Conservation (phyloP, 2,113 vertebrate species). For the Tiliqua scincoides region DNA sequence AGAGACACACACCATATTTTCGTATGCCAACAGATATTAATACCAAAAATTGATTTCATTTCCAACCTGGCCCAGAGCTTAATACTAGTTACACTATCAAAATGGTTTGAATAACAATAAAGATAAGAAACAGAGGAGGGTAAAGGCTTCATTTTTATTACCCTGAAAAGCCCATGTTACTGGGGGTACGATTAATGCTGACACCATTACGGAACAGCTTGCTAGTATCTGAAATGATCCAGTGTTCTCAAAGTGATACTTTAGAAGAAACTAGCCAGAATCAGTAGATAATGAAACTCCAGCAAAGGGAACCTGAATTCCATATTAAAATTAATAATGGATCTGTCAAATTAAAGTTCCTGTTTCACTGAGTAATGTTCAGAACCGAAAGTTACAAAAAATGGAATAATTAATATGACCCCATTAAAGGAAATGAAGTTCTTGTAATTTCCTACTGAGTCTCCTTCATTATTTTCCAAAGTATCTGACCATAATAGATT, state of each 20-base stretch:
- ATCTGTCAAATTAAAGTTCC: slow-evolving; percentile 54
- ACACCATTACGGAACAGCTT: slow-evolving; percentile 69
- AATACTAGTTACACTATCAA: slow-evolving; percentile 67
- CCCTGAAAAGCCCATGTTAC: slow-evolving; percentile 65
- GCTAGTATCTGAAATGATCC: slow-evolving; percentile 69
- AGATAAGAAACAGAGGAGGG: slow-evolving; percentile 79
- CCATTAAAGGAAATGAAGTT: slow-evolving; percentile 56
- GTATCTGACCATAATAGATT: slow-evolving; percentile 58
- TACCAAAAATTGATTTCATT: slow-evolving; percentile 84
- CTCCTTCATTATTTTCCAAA: slow-evolving; percentile 60
- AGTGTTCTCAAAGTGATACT: slow-evolving; percentile 70
- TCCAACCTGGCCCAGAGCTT: slow-evolving; percentile 87
- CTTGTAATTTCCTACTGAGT: slow-evolving; percentile 53
- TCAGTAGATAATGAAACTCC: slow-evolving; percentile 65
- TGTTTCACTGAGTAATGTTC: slow-evolving; percentile 46
- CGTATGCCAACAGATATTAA: slow-evolving; percentile 75
- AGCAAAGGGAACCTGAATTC: slow-evolving; percentile 64
- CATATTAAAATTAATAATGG: slow-evolving; percentile 55
- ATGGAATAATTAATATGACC: slow-evolving; percentile 40
- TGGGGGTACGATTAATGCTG: slow-evolving; percentile 61
- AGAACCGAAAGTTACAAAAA: slow-evolving; percentile 57
- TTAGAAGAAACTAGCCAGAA: slow-evolving; percentile 66
- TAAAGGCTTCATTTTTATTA: slow-evolving; percentile 63
- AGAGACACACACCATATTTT: slow-evolving; percentile 87
- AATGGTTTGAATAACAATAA: slow-evolving; percentile 43